Evolutionary conservation across 2,888 invertebrate genomes (phyloP), one percentile per base, ranked within the genome.

Genomic region (Apocheima hispidaria): DNA sequence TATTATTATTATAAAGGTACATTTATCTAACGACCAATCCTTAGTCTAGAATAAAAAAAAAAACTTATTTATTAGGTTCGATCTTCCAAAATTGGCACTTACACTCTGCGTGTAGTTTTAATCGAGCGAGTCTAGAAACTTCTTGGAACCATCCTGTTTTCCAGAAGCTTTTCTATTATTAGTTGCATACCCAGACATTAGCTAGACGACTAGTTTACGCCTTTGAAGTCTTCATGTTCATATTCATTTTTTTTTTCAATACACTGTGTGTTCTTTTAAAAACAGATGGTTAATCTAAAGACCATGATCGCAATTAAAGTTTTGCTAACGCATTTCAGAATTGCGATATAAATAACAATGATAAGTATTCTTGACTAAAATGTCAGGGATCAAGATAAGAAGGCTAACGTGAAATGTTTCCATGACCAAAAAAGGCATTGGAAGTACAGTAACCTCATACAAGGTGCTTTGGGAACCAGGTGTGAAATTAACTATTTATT

Each of bases 391-490:
- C 78, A 73, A 74, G 75, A 79, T 79, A 81, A 80, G 77, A 81
- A 81, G 77, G 79, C 71, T 66, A 77, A 73, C 79, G 69, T 76
- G 75, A 83, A 81, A 79, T 75, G 74, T 77, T 68, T 72, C 68
- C 70, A 70, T 61, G 63, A 70, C 84, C 84, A 77, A 82, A 85
- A 77, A 86, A 75, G 84, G 84, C 55, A 66, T 65, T 60, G 66
- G 66, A 69, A 66, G 73, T 72, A 63, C 70, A 72, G 70, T 74
- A 63, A 69, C 66, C 69, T 66, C 66, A 64, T 62, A 78, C 85
- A 86, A 87, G 84, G 83, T 87, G 84, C 69, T 80, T 73, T 66
- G 59, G 64, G 33, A 58, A 73, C 79, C 84, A 84, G 85, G 82
- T 87, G 86, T 70, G 75, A 73, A 73, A 66, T 63, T 64, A 59